Percentiles rank a stretch among this genome's conserved stretches.
phyloP scores from a whole-genome alignment of 2,888 invertebrate genomes.

The Argynnis bischoffii region DNA sequence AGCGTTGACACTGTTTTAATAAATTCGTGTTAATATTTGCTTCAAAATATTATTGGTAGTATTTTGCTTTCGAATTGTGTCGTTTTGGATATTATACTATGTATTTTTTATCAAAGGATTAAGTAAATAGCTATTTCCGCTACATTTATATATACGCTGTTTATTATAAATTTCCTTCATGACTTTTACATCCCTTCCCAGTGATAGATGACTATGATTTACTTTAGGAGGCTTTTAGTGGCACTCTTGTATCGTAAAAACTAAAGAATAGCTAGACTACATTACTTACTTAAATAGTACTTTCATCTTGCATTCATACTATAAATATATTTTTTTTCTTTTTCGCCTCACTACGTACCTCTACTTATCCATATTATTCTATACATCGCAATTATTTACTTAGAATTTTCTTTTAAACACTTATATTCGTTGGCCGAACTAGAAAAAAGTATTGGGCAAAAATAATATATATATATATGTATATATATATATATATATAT shows the following conservation, averaged over 20 bases:
- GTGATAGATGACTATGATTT: conserved; percentile 29
- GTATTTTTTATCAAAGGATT: no score
- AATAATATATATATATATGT: no score
- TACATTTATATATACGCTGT: background rate
- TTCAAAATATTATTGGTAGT: background rate
- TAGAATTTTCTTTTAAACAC: no score
- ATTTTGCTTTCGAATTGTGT: no score
- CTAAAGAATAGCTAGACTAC: conserved; percentile 9
- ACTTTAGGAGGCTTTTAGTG: conserved; percentile 21
- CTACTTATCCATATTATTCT: background rate
- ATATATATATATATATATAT: no score
- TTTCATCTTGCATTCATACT: conserved; percentile 3
- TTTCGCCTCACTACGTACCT: background rate
- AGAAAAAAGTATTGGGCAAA: no score
- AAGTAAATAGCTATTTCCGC: no score
- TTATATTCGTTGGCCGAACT: no score
- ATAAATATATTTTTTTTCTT: no score
- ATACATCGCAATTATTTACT: no score
- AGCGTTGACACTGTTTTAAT: background rate
- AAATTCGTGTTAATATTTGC: background rate
- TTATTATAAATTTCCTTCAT: conserved; percentile 10
- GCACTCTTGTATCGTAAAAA: conserved; percentile 16
- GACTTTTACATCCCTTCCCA: conserved; percentile 9
- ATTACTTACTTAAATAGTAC: conserved; percentile 14
- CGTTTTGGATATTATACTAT: no score